Evolutionary conservation across 2,113 vertebrate species (phyloP), one percentile per base, ranked within the genome.

Genomic region (Pelecanus crispus): DNA sequence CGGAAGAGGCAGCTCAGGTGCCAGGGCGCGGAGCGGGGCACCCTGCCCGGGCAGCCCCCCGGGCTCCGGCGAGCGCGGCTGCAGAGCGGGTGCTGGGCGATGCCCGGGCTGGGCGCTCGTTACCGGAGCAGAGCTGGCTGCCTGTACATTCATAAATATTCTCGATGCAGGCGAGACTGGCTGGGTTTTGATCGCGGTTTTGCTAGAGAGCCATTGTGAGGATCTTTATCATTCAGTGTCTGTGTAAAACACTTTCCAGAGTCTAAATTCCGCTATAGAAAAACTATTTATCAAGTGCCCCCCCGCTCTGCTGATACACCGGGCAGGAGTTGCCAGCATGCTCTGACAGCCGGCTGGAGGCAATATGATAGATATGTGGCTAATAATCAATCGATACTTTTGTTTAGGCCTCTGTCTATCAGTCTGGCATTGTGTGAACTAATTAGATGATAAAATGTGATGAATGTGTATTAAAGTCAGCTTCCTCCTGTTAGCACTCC

Each of bases 381-480:
- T 98, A 98, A 99, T 98, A 98, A 98, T 96, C 98, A 98, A 99
- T 99, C 99, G 96, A 99, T 99, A 99, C 96, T 96, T 97, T 97
- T 98, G 98, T 98, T 98, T 97, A 96, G 97, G 98, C 94, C 97
- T 95, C 97, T 96, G 98, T 98, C 99, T 98, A 98, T 98, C 98
- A 97, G 98, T 70, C 98, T 99, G 99, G 98, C 98, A 98, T 98
- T 98, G 98, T 97, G 97, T 88, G 96, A 97, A 98, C 99, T 99
- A 99, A 99, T 99, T 99, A 99, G 99, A 99, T 99, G 99, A 99
- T 99, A 99, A 99, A 99, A 99, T 98, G 98, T 99, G 99, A 99
- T 99, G 98, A 99, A 99, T 99, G 99, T 98, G 98, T 98, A 98
- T 99, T 99, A 99, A 99, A 99, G 97, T 98, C 98, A 96, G 98